Conservation (phyloP, 1,140 invertebrate species). For the Linepithema humile region DNA sequence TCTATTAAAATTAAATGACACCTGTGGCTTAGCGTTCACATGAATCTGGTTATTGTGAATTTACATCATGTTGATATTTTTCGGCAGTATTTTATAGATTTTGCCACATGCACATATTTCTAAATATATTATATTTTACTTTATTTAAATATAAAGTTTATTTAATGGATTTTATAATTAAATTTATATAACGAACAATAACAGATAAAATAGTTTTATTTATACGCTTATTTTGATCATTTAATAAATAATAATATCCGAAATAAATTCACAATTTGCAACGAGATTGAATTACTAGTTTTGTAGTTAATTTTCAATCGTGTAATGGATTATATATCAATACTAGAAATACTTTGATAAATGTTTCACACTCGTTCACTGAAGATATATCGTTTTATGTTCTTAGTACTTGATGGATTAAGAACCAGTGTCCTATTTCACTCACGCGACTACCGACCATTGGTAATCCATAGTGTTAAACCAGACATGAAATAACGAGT, state of each 20-base stretch:
- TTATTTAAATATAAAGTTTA: too few relatives aligned
- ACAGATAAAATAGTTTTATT: too few relatives aligned
- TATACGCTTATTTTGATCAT: too few relatives aligned
- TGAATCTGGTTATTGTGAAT: not conserved
- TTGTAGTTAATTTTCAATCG: not conserved
- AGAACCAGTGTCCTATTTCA: not conserved
- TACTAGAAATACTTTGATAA: not conserved
- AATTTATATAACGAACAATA: not conserved
- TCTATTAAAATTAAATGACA: not conserved
- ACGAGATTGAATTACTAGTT: not conserved
- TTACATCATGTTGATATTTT: not conserved
- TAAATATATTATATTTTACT: not conserved
- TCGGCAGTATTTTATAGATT: not conserved
- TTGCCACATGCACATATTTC: not conserved
- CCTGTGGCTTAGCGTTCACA: not conserved
- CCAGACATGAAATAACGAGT: not conserved
- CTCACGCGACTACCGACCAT: constrained; percentile 18
- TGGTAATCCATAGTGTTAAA: constrained; percentile 1
- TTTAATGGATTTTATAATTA: not conserved
- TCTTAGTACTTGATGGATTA: not conserved
- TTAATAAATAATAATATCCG: not conserved
- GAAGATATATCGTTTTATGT: not conserved
- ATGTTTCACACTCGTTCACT: not conserved
- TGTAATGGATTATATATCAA: not conserved
- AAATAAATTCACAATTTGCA: not conserved